Evolutionary conservation across 2,113 vertebrate species (phyloP).

Genomic region (Micronisus gabar): DNA sequence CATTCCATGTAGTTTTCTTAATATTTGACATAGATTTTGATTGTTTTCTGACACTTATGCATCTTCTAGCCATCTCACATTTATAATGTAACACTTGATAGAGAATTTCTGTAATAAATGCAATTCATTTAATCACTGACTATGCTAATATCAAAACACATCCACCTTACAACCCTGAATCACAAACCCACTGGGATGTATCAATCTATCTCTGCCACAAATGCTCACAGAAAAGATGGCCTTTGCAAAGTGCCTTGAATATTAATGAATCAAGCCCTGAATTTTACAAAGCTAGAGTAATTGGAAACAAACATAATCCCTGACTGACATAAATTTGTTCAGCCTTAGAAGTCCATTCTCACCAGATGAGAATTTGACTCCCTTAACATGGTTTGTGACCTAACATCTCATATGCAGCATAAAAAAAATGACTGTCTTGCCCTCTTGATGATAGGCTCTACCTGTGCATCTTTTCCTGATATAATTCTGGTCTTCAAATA

Average conservation of each 20-base stretch:
- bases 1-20: neutral
- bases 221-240: neutral
- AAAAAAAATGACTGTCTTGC: neutral
- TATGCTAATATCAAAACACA: slow-evolving; percentile 20
- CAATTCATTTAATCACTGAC: neutral
- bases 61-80: neutral
- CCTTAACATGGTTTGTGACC: neutral
- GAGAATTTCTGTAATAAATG: neutral
- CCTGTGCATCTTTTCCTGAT: neutral
- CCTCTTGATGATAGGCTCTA: neutral
- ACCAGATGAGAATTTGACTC: neutral
- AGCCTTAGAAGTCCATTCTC: neutral
- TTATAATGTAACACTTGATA: neutral
- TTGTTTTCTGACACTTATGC: neutral
- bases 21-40: neutral
- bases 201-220: neutral
- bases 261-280: neutral
- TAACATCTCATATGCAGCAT: neutral
- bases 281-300: neutral
- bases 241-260: neutral
- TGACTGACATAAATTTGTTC: neutral
- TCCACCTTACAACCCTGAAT: slow-evolving; percentile 2
- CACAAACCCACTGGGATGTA: neutral
- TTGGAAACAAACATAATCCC: neutral
- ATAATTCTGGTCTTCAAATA: neutral